Percentiles rank a stretch among this genome's conserved stretches.
Conservation (phyloP, 30 jellyfish, hydroid and myxozoan species). For the Turritopsis rubra region DNA sequence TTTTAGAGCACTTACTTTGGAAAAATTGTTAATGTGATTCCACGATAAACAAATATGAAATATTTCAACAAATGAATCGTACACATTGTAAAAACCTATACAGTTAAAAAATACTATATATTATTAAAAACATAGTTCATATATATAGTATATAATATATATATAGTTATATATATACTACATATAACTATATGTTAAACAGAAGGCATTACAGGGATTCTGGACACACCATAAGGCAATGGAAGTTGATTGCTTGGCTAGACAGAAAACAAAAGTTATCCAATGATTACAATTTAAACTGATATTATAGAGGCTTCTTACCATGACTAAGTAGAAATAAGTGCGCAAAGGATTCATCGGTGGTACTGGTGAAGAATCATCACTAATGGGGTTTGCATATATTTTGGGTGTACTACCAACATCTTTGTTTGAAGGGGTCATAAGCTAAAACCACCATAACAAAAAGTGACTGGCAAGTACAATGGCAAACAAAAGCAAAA, state of each 20-base stretch:
- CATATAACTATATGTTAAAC: too few relatives aligned
- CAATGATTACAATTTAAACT: too few relatives aligned
- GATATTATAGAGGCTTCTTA: not conserved
- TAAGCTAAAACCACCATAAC: not conserved
- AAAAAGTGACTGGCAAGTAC: too few relatives aligned
- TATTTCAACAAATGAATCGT: not conserved
- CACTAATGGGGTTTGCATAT: constrained; percentile 17
- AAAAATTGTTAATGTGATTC: not conserved
- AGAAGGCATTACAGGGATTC: too few relatives aligned
- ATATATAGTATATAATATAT: too few relatives aligned
- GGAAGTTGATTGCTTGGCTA: too few relatives aligned
- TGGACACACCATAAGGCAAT: too few relatives aligned
- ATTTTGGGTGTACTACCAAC: constrained; percentile 22
- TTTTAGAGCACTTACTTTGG: not conserved
- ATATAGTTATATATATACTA: not conserved
- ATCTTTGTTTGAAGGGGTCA: constrained; percentile 14
- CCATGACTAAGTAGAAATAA: not conserved
- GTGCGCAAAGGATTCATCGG: not conserved
- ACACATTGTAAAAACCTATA: not conserved
- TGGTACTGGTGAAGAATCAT: constrained; percentile 19
- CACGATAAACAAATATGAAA: not conserved
- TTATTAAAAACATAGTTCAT: not conserved
- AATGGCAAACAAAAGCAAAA: not conserved
- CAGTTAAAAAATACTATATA: not conserved
- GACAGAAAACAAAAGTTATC: too few relatives aligned